phyloP scores from a whole-genome alignment of 1,140 invertebrate genomes.

The Antheraea pernyi region DNA sequence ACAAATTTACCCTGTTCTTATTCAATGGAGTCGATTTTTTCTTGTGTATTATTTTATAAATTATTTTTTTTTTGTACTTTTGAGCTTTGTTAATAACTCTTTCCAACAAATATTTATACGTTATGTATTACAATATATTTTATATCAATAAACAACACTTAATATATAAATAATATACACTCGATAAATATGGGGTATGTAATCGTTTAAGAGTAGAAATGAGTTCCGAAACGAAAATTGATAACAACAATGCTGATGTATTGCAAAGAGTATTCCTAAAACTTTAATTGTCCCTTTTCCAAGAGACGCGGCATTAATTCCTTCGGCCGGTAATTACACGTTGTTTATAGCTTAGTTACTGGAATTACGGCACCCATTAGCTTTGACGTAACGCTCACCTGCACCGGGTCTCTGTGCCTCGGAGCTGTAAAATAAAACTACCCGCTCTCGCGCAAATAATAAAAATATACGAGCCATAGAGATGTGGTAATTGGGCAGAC shows the following conservation, averaged over 20 bases:
- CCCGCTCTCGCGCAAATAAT: background rate
- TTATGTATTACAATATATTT: too few species aligned
- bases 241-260: background rate
- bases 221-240: background rate
- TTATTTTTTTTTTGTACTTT: too few species aligned
- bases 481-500: background rate
- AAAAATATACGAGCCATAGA: background rate
- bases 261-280: conserved; percentile 11
- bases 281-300: conserved; percentile 24
- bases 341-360: conserved; percentile 43
- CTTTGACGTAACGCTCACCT: conserved; percentile 32
- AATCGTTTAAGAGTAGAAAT: too few species aligned
- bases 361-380: conserved; percentile 40
- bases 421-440: conserved; percentile 4
- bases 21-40: too few species aligned
- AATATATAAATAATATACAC: too few species aligned
- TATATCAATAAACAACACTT: too few species aligned
- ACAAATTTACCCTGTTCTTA: too few species aligned
- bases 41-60: too few species aligned
- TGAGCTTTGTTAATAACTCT: too few species aligned
- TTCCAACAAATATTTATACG: too few species aligned
- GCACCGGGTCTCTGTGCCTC: background rate
- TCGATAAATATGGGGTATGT: too few species aligned
- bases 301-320: conserved; percentile 34
- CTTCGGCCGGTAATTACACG: conserved; percentile 31